A percentile compares a stretch with the other conserved stretches of the same genome.
phyloP scores from a whole-genome alignment of 2,797 vertebrate genomes.

The Chromobotia macracanthus region DNA sequence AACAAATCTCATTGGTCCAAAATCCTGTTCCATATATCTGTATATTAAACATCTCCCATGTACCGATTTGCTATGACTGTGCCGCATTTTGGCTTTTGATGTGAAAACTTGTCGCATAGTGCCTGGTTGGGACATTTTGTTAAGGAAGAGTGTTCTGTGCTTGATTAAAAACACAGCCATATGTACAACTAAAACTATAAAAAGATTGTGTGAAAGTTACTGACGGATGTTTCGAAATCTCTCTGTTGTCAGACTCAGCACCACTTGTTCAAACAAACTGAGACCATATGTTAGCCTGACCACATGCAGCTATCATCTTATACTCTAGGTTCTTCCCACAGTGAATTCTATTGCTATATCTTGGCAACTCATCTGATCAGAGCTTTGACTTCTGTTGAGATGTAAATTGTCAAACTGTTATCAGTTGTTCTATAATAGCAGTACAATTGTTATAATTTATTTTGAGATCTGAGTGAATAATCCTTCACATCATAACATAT shows the following conservation, averaged over 20 bases:
- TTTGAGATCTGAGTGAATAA: not conserved
- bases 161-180: not conserved
- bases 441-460: not conserved
- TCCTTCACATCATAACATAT: no score
- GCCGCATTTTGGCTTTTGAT: not conserved
- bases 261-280: conserved; percentile 10
- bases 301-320: conserved; percentile 24
- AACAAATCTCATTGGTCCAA: not conserved
- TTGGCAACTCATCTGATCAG: conserved; percentile 7
- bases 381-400: not conserved
- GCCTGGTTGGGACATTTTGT: not conserved
- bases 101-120: not conserved
- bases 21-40: not conserved
- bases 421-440: not conserved
- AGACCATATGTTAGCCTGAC: conserved; percentile 15
- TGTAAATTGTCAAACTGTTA: conserved; percentile 1
- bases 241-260: conserved; percentile 21
- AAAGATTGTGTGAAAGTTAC: not conserved
- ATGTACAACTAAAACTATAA: not conserved
- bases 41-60: not conserved
- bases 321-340: conserved; percentile 10
- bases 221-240: not conserved
- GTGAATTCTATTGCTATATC: conserved; percentile 31
- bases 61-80: not conserved
- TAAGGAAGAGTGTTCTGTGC: not conserved